Evolutionary conservation across 2,797 vertebrate species (phyloP), one percentile per base, ranked within the genome.

Genomic region (Esox lucius): DNA sequence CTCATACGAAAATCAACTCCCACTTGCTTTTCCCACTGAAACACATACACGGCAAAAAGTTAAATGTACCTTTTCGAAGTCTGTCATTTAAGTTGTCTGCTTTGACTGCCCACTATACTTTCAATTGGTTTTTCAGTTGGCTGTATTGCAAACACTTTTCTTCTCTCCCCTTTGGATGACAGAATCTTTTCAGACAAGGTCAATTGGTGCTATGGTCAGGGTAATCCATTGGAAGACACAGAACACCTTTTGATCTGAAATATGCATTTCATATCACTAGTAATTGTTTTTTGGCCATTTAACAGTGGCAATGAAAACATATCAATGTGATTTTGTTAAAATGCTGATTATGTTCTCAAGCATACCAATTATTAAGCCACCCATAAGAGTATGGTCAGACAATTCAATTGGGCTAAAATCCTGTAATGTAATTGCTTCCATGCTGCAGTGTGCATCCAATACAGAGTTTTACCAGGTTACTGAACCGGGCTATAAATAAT

Each of bases 251-350:
- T 68, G 9, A 77, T 69, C 65, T 62, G 51, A 72, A 62, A 77
- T 24, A 61, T 62, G 49, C 35, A 19, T 61, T 35, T 48, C 17
- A 46, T 49, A 61, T 42, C 69, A 53, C 13, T 68, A 19, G 65
- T 69, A 77, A 73, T 73, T 70, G 64, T 9, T 78, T 70, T 65
- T 70, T 70, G 59, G 39, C 35, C 33, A 70, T 64, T 73, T 35
- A 78, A 74, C 42, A n/a, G 42, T 7, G 19, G 42, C 56, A 74
- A 53, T 66, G 56, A 72, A 77, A 75, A 70, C 69, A 71, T 67
- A 76, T 64, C 62, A 67, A 65, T 42, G 31, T 56, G 61, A 31
- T 59, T 67, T 46, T 67, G 70, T 71, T 56, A 66, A 71, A 56
- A 71, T 72, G 31, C 15, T 42, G 61, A 71, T 76, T 71, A 19